These are phyloP conservation scores for Phylloscopus trochiloides DNA, from an alignment of 2,113 vertebrate species.

Conservation along the genomic window DNA sequence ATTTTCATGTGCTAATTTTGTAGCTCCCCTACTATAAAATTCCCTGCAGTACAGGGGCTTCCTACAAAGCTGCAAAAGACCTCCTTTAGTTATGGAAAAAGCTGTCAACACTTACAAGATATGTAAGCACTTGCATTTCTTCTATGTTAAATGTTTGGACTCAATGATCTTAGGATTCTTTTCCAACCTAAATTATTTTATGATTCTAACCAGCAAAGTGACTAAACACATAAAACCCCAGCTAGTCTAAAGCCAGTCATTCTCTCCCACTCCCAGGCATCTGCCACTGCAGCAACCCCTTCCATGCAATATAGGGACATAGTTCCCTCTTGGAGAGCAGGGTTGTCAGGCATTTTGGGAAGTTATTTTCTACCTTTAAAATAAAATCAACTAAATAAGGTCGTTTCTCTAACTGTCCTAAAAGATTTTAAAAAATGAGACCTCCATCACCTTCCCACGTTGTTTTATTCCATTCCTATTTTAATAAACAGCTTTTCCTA, in stretches of 20 bases:
- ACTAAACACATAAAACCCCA: not conserved
- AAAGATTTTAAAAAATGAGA: not conserved
- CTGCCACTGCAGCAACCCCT: not conserved
- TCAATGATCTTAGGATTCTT: not conserved
- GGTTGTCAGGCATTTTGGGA: not conserved
- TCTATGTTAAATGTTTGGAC: not conserved
- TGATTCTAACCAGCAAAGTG: not conserved
- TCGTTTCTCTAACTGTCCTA: not conserved
- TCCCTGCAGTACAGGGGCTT: not conserved
- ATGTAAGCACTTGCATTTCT: not conserved
- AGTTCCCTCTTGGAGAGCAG: accelerated
- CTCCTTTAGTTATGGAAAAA: not conserved
- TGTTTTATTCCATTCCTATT: not conserved
- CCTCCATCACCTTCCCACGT: not conserved
- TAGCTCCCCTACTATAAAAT: not conserved
- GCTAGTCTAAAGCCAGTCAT: not conserved
- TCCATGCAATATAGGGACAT: not conserved
- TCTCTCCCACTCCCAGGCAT: not conserved
- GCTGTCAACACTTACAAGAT: not conserved
- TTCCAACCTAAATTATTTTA: not conserved
- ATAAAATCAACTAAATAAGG: not conserved
- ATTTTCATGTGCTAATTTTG: not conserved
- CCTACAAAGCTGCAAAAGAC: not conserved
- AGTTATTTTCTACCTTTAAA: not conserved
- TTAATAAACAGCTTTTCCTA: not conserved